phyloP scores from a whole-genome alignment of 1,140 invertebrate genomes.

The Diachasma alloeum region DNA sequence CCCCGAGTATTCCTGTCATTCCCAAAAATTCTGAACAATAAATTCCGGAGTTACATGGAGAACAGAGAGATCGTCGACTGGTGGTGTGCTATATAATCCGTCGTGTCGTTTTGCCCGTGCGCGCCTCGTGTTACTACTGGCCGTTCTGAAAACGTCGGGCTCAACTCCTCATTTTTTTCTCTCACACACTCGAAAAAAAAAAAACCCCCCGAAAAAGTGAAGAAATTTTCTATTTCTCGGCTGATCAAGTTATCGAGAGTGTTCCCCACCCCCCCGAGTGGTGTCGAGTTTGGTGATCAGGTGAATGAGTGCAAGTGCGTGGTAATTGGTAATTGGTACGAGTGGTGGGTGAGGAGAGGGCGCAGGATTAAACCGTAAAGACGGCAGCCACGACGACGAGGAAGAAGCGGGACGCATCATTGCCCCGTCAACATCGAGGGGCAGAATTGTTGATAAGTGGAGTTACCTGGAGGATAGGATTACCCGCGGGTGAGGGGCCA shows the following conservation, averaged over 20 bases:
- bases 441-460: not conserved
- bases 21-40: too few relatives aligned
- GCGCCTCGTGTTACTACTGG: conserved; percentile 35
- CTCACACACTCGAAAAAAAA: not conserved
- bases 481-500: too few relatives aligned
- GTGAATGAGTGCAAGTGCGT: too few relatives aligned
- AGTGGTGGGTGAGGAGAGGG: too few relatives aligned
- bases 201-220: not conserved
- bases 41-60: not conserved
- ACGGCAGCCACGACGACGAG: not conserved
- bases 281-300: too few relatives aligned
- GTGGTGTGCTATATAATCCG: conserved; percentile 25
- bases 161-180: not conserved
- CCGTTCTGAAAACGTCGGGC: conserved; percentile 49
- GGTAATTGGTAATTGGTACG: too few relatives aligned
- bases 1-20: too few relatives aligned
- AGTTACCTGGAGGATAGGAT: not conserved
- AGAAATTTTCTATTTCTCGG: not conserved
- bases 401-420: conserved; percentile 7
- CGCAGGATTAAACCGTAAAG: not conserved
- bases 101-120: conserved; percentile 33
- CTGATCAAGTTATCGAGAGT: not conserved
- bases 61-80: conserved; percentile 24
- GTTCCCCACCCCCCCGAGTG: too few relatives aligned
- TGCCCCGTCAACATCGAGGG: conserved; percentile 13